Base-by-base conservation (phyloP, 1,140 invertebrate species). In the Lepidurus packardi region DNA sequence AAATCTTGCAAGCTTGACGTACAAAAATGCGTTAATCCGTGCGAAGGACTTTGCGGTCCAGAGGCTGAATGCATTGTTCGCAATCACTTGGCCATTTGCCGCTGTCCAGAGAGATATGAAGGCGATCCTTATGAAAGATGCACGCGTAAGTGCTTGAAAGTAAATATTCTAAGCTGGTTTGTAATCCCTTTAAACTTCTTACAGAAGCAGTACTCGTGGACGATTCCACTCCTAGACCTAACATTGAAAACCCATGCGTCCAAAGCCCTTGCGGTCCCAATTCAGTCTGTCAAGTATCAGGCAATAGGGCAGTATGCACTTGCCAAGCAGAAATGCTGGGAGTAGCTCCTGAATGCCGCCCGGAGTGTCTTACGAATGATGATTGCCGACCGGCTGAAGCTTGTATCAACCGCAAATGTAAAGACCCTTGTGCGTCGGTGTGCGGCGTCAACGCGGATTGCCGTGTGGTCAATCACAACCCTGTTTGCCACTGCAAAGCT, bases 351-450 rank as follows among this genome's bases (percentile, higher is more conserved):
- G 80, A 80, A 0, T 80, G 82, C 73, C 85, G 92, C 80, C 93
- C 93, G n/a, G 93, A 94, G 84, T 95, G 93, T 84, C 90, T 93
- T 0, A 89, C 93, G 82, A 94, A 93, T 83, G 90, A 92, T 1
- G 93, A 95, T 79, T 95, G 93, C 9, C 77, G 43, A 25, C 77
- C 65, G 2, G n/a, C 73, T n/a, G 21, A 81, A 81, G 90, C 91
- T 21, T 92, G 91, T 81, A 88, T 91, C 76, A 86, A 88, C 81
- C 88, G 89, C 80, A 91, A 90, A 83, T 93, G 92, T 82, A 86
- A 89, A 77, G 89, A 92, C 84, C 91, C 91, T 13, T 93, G 92
- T 82, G 89, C 89, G 4, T 91, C 91, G 78, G 89, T 88, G 41
- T 86, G 85, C 80, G 85, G 85, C 10, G 80, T 80, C 41, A 84